Evolutionary conservation across 2,797 vertebrate species (phyloP), one percentile per base, ranked within the genome.

Genomic region (Pelodytes ibericus): DNA sequence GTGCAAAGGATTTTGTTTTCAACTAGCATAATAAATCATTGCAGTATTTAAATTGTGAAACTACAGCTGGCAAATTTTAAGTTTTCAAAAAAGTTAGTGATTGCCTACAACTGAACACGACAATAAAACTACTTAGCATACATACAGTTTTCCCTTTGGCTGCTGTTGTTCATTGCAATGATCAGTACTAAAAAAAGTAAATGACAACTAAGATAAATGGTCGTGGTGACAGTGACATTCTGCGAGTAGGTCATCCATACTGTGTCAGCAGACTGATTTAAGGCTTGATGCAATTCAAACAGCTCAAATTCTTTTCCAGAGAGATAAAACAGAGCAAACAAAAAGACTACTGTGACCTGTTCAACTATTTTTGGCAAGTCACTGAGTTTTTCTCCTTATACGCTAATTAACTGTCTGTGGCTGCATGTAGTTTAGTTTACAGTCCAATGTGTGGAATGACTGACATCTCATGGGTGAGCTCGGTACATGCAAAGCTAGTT

Each of bases 191-290:
- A 73, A 61, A n/a, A 39, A 78, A 13, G 41, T 66, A 61, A 68
- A 61, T 62, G 41, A 56, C 39, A 51, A n/a, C n/a, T 61, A 44
- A 68, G 57, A 22, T 11, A 24, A 25, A 39, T 16, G 70, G 51
- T 78, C 75, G 68, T 29, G 57, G 76, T 78, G 62, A 78, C 70
- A 41, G 29, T 79, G 76, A 73, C 70, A 73, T 73, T 31, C 22
- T 30, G 20, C 15, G 33, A 18, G 22, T 44, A 68, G 70, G 47
- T 73, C 64, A 69, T 4, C 10, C 26, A 68, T 53, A 62, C 56
- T 72, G 36, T 51, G 26, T 72, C 30, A 53, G 69, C 41, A 60
- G 49, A 13, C 39, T 27, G 63, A 56, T 65, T 61, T 78, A 18
- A 53, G 30, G 47, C 44, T 66, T 49, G 63, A 49, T 47, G 25